Base-by-base conservation (phyloP, 2,797 vertebrate genomes). In the Perodicticus potto region DNA sequence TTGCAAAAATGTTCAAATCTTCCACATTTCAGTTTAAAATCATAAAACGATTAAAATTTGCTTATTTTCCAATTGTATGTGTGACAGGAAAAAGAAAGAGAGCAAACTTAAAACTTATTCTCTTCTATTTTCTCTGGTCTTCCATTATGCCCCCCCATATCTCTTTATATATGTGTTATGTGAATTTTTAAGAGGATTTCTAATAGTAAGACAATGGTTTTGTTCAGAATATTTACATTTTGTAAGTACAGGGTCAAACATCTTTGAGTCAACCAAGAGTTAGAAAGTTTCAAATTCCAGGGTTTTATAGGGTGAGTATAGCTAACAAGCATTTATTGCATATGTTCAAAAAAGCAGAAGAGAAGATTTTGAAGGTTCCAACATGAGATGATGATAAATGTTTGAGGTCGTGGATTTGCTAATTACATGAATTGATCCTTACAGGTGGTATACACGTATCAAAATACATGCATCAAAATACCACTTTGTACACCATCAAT, bases 161-260 rank as follows among this genome's bases (percentile, higher is more conserved):
- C 7, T 65, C 1, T 2, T 53, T 89, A 61, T 8, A 19, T 88
- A n/a, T 86, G 14, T 89, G 10, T 0, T 27, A 69, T n/a, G 4
- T 53, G 10, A 93, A 49, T 91, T 67, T 20, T 94, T 67, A 83
- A 85, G 89, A 85, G 0, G n/a, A 82, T 59, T 97, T 84, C 3
- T 20, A 34, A 82, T 37, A 90, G 13, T 8, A 45, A 61, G 57
- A 6, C n/a, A 84, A 8, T 65, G 19, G n/a, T 32, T 61, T 93
- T 96, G 3, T 57, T 67, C 67, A 49, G 1, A 81, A 78, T 55
- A 37, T 12, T 61, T 89, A 73, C 13, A 10, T 32, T 23, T 0
- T 25, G 55, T 55, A 69, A n/a, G 7, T 82, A 43, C 13, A n/a
- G n/a, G 93, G 22, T 22, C 22, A 90, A 91, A 67, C 3, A 78